A percentile compares a stretch with the other conserved stretches of the same genome.
Evolutionary conservation across 2,797 vertebrate species (phyloP).

Genomic region (Rhyacichthys aspro): DNA sequence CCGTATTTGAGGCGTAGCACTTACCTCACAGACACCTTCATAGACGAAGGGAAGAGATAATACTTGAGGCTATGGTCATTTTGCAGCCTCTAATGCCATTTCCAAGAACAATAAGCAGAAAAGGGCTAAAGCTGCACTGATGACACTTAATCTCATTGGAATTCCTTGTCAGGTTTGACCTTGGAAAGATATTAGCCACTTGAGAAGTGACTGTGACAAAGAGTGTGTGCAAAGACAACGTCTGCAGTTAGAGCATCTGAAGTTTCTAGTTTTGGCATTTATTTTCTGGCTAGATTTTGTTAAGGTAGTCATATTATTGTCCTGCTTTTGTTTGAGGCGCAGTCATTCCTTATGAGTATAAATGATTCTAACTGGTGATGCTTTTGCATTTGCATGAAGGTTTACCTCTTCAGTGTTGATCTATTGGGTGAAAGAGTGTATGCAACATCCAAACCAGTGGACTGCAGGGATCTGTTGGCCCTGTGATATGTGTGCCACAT

Average conservation of each 20-base stretch:
- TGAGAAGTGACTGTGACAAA: slow-evolving; percentile 68
- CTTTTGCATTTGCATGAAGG: slow-evolving; percentile 15
- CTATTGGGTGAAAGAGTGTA: slow-evolving; percentile 14
- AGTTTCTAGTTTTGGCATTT: slow-evolving; percentile 4
- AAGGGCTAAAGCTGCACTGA: slow-evolving; percentile 76
- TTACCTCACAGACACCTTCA: background rate
- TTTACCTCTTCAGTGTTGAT: slow-evolving; percentile 7
- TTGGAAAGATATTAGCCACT: slow-evolving; percentile 76
- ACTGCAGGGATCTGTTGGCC: slow-evolving; percentile 63
- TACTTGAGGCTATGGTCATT: slow-evolving; percentile 58
- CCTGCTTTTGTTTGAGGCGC: no score
- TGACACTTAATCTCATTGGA: slow-evolving; percentile 85
- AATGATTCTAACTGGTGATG: no score
- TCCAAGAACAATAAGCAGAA: slow-evolving; percentile 80
- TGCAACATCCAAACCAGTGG: slow-evolving; percentile 50
- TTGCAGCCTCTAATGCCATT: slow-evolving; percentile 61
- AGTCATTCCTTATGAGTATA: no score
- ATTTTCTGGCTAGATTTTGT: background rate
- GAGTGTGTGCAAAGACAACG: slow-evolving; percentile 18
- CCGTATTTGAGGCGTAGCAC: no score
- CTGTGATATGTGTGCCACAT: slow-evolving; percentile 73
- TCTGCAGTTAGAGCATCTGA: slow-evolving; percentile 24
- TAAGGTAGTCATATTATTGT: background rate
- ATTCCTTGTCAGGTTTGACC: slow-evolving; percentile 80
- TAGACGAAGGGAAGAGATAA: slow-evolving; percentile 33